Conservation (phyloP, 2,797 vertebrate genomes). For the Rhynchotus rufescens region DNA sequence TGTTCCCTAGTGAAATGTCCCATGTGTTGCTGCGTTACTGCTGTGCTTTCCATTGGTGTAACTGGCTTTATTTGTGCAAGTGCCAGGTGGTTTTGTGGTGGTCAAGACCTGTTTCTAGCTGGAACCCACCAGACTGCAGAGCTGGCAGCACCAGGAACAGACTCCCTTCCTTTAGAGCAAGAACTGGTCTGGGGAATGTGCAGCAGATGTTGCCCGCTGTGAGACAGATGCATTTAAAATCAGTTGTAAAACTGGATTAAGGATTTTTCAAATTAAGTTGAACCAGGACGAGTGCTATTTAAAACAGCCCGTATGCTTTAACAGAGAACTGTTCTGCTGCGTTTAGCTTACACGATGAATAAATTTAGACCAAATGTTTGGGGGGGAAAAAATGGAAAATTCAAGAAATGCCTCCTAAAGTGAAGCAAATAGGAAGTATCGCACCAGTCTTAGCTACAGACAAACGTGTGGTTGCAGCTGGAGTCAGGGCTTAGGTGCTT, state of each 20-base stretch:
- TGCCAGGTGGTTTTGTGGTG: neutral
- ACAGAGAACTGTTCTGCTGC: neutral
- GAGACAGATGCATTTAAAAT: conserved; percentile 16
- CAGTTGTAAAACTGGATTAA: conserved; percentile 21
- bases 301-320: neutral
- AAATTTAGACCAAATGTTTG: too few relatives aligned
- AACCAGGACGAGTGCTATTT: neutral
- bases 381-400: neutral
- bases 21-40: neutral
- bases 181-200: neutral
- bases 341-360: too few relatives aligned
- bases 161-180: neutral
- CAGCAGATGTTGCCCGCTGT: conserved; percentile 7
- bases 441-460: neutral
- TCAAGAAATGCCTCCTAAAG: neutral
- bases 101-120: neutral
- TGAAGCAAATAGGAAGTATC: neutral
- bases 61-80: neutral
- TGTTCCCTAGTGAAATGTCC: neutral
- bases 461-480: neutral
- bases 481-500: neutral
- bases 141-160: neutral
- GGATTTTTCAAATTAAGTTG: conserved; percentile 7
- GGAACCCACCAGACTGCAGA: neutral
- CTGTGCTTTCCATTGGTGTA: neutral